Percentiles rank a stretch among this genome's conserved stretches.
Evolutionary conservation across 2,113 vertebrate genomes (phyloP).

Genomic region (Amazona vittata): DNA sequence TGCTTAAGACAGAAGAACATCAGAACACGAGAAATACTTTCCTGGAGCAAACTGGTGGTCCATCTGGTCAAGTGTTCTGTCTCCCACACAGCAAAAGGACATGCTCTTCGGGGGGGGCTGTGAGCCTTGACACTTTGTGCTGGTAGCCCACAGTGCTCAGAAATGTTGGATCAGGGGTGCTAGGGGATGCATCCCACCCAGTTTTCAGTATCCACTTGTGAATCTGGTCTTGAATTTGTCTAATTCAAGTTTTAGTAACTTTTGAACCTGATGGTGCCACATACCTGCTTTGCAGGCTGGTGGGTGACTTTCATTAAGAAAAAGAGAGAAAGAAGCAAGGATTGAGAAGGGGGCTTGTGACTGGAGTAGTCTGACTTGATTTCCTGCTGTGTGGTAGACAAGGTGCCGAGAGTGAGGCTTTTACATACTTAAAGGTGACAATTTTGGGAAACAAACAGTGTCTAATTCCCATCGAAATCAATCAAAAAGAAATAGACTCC

Average conservation of each 20-base stretch:
- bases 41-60: background rate
- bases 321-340: background rate
- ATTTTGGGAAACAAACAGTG: conserved; percentile 40
- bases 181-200: background rate
- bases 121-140: background rate
- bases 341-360: background rate
- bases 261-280: background rate
- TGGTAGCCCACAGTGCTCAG: background rate
- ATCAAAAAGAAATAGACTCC: conserved; percentile 13
- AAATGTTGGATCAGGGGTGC: background rate
- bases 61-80: background rate
- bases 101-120: background rate
- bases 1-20: background rate
- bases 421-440: background rate
- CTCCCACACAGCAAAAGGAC: background rate
- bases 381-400: background rate
- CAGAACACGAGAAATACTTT: background rate
- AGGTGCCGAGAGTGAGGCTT: background rate
- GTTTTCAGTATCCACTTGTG: background rate
- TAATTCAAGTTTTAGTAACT: background rate
- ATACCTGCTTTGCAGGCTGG: background rate
- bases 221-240: background rate
- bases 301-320: background rate
- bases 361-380: background rate
- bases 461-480: conserved; percentile 38